A percentile compares a stretch with the other conserved stretches of the same genome.
These are phyloP conservation scores for Buteo buteo DNA, from an alignment of 2,113 vertebrate genomes.

Conservation along the genomic window DNA sequence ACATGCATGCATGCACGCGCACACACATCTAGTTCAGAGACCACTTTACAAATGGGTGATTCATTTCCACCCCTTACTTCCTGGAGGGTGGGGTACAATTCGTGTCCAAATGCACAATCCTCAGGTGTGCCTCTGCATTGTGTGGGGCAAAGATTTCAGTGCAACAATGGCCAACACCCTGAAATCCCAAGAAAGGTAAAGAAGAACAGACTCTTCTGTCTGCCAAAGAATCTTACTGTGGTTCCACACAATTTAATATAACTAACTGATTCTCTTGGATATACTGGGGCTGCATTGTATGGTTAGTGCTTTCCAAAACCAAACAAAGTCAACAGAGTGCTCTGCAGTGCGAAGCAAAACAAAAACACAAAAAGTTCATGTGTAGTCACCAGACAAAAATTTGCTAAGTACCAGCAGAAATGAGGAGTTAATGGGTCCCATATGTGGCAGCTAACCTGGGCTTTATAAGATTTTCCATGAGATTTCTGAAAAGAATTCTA, in stretches of 20 bases:
- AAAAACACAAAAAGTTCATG: slow-evolving; percentile 56
- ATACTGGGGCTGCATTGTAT: background rate
- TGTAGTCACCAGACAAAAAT: slow-evolving; percentile 76
- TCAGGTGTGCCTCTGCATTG: background rate
- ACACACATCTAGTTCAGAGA: background rate
- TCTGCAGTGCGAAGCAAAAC: slow-evolving; percentile 60
- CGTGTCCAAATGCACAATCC: background rate
- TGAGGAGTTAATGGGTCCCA: slow-evolving; percentile 71
- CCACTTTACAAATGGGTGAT: background rate
- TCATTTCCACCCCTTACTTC: background rate
- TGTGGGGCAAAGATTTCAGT: background rate
- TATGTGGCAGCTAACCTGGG: slow-evolving; percentile 64
- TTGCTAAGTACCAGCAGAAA: slow-evolving; percentile 74
- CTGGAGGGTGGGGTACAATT: background rate
- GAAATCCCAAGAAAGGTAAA: background rate
- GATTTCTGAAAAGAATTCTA: slow-evolving; percentile 52
- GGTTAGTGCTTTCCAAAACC: slow-evolving; percentile 52
- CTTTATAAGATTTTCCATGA: slow-evolving; percentile 67
- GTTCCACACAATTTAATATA: slow-evolving; percentile 12
- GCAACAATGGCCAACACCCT: background rate
- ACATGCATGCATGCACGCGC: no score
- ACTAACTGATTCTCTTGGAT: background rate
- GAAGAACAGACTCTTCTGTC: background rate
- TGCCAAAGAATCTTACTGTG: background rate
- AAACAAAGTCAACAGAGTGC: slow-evolving; percentile 54